A percentile compares a stretch with the other conserved stretches of the same genome.
Conservation (phyloP, 1,140 invertebrate species). For the Nylanderia fulva region DNA sequence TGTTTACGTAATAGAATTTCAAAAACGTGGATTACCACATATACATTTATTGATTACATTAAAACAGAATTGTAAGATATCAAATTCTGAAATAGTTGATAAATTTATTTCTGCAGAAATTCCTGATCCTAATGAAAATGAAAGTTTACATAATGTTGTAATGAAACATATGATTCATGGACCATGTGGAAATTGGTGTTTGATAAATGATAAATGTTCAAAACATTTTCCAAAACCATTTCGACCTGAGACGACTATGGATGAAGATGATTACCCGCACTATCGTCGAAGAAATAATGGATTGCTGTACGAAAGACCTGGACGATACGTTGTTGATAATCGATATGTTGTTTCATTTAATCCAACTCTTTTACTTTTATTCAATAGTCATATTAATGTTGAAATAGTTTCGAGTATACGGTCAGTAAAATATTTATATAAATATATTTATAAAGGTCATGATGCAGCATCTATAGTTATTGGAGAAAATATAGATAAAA, state of each 20-base stretch:
- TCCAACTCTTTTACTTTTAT: too few relatives aligned
- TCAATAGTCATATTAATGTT: too few relatives aligned
- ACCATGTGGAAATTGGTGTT: too few relatives aligned
- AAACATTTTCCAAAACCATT: too few relatives aligned
- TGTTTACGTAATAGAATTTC: neutral
- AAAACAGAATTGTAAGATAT: too few relatives aligned
- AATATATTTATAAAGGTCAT: neutral
- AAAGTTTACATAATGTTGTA: neutral
- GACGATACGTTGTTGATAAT: neutral
- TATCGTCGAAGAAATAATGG: neutral
- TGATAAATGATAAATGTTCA: too few relatives aligned
- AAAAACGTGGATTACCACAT: neutral
- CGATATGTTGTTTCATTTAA: too few relatives aligned
- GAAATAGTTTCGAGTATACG: too few relatives aligned
- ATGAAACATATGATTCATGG: too few relatives aligned
- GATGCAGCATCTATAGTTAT: neutral
- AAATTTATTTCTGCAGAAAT: conserved; percentile 3
- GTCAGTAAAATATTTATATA: too few relatives aligned
- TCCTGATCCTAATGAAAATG: neutral
- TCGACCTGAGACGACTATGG: too few relatives aligned
- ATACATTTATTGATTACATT: neutral
- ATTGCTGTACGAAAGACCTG: neutral
- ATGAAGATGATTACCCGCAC: too few relatives aligned
- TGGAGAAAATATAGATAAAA: neutral
- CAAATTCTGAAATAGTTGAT: neutral